Conservation (phyloP, 2,888 invertebrate species). For the Ochlodes sylvanus region DNA sequence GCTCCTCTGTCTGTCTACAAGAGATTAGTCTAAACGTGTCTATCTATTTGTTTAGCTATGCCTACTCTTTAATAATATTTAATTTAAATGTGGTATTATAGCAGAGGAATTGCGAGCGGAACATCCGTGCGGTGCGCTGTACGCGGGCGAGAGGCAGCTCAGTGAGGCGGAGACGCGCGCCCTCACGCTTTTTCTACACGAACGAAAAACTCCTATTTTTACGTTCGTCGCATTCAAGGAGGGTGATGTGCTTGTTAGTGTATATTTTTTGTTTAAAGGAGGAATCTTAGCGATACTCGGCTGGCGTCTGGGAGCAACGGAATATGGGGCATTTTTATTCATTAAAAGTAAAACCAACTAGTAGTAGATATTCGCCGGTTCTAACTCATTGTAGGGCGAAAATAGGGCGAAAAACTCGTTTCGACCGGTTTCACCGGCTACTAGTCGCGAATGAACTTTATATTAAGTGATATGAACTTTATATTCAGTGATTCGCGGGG, state of each 20-base stretch:
- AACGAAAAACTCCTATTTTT: slow-evolving; percentile 54
- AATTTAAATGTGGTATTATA: slow-evolving; percentile 41
- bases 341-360: too few relatives aligned
- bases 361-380: too few relatives aligned
- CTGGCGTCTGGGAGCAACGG: background rate
- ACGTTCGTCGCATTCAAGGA: slow-evolving; percentile 77
- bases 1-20: too few relatives aligned
- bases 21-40: too few relatives aligned
- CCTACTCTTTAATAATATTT: background rate
- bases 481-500: too few relatives aligned
- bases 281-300: background rate
- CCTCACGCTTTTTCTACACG: slow-evolving; percentile 64
- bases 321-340: background rate
- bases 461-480: too few relatives aligned
- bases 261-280: background rate
- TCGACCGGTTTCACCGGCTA: too few relatives aligned
- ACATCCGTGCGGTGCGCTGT: slow-evolving; percentile 70
- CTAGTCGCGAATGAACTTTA: too few relatives aligned
- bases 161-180: slow-evolving; percentile 74
- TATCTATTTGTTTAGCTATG: too few relatives aligned
- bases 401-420: too few relatives aligned
- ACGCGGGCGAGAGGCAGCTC: slow-evolving; percentile 71
- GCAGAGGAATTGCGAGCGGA: slow-evolving; percentile 72
- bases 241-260: slow-evolving; percentile 69
- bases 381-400: too few relatives aligned